Base-by-base conservation (phyloP, 1,140 invertebrate species). In the Harlomillsia oculata region DNA sequence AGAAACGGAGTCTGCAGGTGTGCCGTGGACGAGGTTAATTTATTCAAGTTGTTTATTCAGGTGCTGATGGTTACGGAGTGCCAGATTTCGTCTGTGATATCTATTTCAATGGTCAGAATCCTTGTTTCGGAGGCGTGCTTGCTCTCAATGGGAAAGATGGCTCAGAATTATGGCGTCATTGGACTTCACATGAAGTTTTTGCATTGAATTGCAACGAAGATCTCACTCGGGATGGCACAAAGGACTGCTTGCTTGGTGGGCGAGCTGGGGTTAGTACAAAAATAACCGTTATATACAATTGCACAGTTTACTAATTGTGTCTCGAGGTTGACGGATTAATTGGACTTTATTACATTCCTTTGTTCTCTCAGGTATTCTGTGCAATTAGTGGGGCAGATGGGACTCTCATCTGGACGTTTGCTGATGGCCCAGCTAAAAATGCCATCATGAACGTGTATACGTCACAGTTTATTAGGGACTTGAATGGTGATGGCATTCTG, bases 111-210 rank as follows among this genome's bases (percentile, higher is more conserved):
- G 76, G 78, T 8, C 73, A 74, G 51, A 69, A 71, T 21, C 80
- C 81, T 2, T 89, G 87, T 70, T 76, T 82, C 55, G 87, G 87
- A 6, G 87, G 87, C 16, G 73, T 89, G 18, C 68, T 89, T 51
- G 85, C 85, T 4, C 63, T 91, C 9, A 79, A 89, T 70, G 87
- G 87, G 1, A 69, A 67, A 40, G 81, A 76, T 48, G 87, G 87
- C 1, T 71, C 76, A 39, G 78, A 79, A n/a, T 50, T 90, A 14
- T 91, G 87, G 87, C 78, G 78, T 11, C 78, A 80, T 56, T 88
- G 84, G 80, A 76, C 80, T 8, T 71, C 75, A 53, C 82, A 86
- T 67, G 82, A 85, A 63, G 74, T 90, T 26, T 86, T 83, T 69
- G 81, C 79, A 2, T 65, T 89, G 9, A 83, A 85, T 65, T 90